Percentiles rank a stretch among this genome's conserved stretches.
Conservation (phyloP, 2,797 vertebrate genomes). For the Rousettus madagascariensis region DNA sequence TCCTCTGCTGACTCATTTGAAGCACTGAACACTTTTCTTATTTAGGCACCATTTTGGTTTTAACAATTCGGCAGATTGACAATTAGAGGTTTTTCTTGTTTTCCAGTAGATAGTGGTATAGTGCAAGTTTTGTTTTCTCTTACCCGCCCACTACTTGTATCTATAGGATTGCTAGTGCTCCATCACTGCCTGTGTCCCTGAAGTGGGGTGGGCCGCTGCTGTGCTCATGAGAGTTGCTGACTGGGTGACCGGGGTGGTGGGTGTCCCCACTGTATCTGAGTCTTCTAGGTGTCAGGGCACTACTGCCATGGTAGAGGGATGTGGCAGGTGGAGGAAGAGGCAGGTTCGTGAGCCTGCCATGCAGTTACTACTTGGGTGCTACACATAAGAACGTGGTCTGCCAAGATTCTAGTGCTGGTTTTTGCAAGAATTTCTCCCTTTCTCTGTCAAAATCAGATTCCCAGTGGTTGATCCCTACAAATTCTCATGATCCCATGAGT, state of each 20-base stretch:
- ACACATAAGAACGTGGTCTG: neutral
- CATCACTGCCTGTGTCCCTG: neutral
- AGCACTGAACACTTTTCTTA: too few species aligned
- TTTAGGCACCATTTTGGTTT: neutral
- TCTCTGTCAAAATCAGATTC: neutral
- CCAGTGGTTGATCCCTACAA: neutral
- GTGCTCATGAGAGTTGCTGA: neutral
- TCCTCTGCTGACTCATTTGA: neutral
- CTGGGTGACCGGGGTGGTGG: neutral
- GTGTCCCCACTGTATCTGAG: neutral
- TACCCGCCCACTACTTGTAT: neutral
- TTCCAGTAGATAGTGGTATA: neutral
- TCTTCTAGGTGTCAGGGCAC: neutral
- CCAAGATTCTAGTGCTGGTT: neutral
- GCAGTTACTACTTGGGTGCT: neutral
- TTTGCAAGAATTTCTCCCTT: neutral
- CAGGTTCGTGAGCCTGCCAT: neutral
- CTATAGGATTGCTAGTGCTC: neutral
- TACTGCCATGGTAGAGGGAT: neutral
- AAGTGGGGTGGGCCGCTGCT: neutral
- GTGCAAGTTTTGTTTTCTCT: neutral
- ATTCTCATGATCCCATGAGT: neutral
- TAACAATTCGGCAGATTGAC: neutral
- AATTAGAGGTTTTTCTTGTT: neutral
- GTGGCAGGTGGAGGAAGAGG: neutral